phyloP scores from a whole-genome alignment of 1,140 invertebrate species.

The Pogonomyrmex californicus region DNA sequence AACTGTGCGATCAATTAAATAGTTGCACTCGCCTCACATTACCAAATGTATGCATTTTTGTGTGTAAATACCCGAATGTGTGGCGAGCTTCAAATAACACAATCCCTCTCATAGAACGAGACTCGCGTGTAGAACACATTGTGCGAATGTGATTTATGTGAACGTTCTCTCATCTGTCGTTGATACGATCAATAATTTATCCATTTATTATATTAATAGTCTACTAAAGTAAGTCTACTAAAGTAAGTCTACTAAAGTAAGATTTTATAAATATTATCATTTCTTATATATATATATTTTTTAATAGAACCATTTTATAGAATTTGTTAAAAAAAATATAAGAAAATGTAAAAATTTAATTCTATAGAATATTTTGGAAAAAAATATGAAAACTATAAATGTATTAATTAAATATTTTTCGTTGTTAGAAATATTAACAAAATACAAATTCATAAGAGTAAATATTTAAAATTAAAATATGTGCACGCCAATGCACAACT shows the following conservation, averaged over 20 bases:
- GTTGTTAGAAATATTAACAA: conserved; percentile 3
- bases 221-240: no score
- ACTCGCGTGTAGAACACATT: background rate
- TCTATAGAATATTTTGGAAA: background rate
- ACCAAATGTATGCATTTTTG: conserved; percentile 71
- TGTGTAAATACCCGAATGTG: conserved; percentile 72
- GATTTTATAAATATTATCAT: no score
- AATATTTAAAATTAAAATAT: conserved; percentile 22
- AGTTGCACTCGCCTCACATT: conserved; percentile 59
- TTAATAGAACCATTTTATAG: no score
- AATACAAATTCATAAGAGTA: background rate
- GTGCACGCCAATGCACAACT: background rate
- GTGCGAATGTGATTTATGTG: conserved; percentile 66
- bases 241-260: background rate
- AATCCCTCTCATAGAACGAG: conserved; percentile 47
- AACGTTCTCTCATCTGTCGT: background rate
- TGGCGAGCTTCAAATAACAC: conserved; percentile 66
- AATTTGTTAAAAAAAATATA: no score
- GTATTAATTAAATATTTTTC: background rate
- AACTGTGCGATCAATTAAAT: conserved; percentile 73
- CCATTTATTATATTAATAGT: background rate
- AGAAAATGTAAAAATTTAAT: no score
- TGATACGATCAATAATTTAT: conserved; percentile 60
- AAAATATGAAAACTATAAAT: background rate
- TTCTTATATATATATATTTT: no score